Conservation (phyloP, 1,140 invertebrate species). For the Drosophila lacteicornis region DNA sequence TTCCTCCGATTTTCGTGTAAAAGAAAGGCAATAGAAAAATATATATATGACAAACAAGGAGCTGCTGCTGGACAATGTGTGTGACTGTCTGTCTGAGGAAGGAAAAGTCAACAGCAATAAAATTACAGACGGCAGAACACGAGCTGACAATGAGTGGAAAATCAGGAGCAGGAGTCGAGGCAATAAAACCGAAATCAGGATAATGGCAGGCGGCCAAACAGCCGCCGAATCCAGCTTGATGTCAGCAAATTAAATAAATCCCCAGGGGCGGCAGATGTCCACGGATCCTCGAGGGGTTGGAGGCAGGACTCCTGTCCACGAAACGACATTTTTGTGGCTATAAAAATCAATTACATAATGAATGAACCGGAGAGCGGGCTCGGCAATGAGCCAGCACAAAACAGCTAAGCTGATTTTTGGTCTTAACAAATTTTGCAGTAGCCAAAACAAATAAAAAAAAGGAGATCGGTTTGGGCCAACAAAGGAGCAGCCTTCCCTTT, state of each 20-base stretch:
- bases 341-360: slow-evolving; percentile 70
- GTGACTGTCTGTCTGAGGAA: slow-evolving; percentile 4
- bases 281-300: slow-evolving; percentile 6
- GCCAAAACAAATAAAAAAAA: slow-evolving; percentile 19
- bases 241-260: slow-evolving; percentile 70
- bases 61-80: slow-evolving; percentile 36
- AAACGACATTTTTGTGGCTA: slow-evolving; percentile 44
- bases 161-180: slow-evolving; percentile 35
- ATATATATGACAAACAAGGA: slow-evolving; percentile 20
- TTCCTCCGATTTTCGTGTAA: background rate
- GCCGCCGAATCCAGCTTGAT: slow-evolving; percentile 39
- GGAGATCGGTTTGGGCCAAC: slow-evolving; percentile 20
- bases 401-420: slow-evolving; percentile 40
- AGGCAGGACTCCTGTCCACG: slow-evolving; percentile 14
- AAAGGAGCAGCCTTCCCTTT: slow-evolving; percentile 36
- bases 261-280: slow-evolving; percentile 62
- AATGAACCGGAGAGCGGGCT: slow-evolving; percentile 9
- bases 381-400: slow-evolving; percentile 23
- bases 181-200: slow-evolving; percentile 66
- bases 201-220: slow-evolving; percentile 44
- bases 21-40: slow-evolving; percentile 50
- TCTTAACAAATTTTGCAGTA: slow-evolving; percentile 38
- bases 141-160: slow-evolving; percentile 49
- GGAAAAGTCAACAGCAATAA: slow-evolving; percentile 66
- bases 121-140: slow-evolving; percentile 49